A percentile compares a stretch with the other conserved stretches of the same genome.
Conservation (phyloP, 2,888 invertebrate genomes). For the Vesta saturnalis region DNA sequence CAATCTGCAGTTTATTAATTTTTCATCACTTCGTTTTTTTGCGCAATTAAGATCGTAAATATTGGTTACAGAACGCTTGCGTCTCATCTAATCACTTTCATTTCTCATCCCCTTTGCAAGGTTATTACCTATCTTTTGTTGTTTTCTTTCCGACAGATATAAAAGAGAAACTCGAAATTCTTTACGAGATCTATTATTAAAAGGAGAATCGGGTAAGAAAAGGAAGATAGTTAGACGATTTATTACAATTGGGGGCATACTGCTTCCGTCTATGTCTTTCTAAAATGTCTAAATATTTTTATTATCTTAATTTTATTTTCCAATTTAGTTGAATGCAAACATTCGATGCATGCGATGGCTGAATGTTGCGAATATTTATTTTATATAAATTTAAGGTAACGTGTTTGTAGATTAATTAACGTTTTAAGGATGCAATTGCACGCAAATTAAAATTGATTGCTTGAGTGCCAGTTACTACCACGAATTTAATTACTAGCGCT, state of each 20-base stretch:
- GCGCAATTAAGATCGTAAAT: not conserved
- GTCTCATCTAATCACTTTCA: constrained; percentile 21
- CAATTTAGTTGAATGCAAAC: not conserved
- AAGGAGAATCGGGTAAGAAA: constrained; percentile 1
- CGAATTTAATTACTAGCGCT: not conserved
- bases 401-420: not conserved
- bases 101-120: constrained; percentile 17
- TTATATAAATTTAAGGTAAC: too few relatives aligned
- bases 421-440: not conserved
- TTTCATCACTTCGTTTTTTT: not conserved
- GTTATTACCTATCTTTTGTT: constrained; percentile 18
- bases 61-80: constrained; percentile 8
- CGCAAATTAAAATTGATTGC: not conserved
- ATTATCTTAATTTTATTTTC: constrained; percentile 6
- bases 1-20: not conserved
- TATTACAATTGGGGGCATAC: constrained; percentile 12
- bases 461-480: not conserved
- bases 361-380: too few relatives aligned
- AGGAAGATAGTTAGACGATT: not conserved
- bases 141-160: not conserved
- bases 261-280: constrained; percentile 11
- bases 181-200: not conserved
- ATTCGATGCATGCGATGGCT: not conserved
- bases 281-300: constrained; percentile 16
- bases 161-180: not conserved